phyloP scores from a whole-genome alignment of 2,888 invertebrate genomes.

The Dicranocentrus wangi region DNA sequence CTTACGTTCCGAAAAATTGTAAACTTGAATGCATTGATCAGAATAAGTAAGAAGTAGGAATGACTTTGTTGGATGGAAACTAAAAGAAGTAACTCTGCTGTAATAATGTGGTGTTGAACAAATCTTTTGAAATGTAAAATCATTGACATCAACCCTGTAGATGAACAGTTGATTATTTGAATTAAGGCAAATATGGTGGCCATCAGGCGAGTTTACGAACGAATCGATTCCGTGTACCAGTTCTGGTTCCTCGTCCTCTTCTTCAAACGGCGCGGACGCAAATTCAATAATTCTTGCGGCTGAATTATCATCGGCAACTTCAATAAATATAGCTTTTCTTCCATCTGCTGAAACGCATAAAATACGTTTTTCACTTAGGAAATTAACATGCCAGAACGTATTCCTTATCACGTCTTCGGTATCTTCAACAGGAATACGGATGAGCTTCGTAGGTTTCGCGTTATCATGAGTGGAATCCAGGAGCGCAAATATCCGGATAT shows the following conservation, averaged over 20 bases:
- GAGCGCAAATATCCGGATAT: constrained; percentile 44
- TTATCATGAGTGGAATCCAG: neutral
- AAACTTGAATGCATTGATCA: constrained; percentile 67
- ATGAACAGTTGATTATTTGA: constrained; percentile 38
- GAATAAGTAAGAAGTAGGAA: constrained; percentile 65
- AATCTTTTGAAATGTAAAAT: constrained; percentile 21
- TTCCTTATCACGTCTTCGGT: constrained; percentile 6
- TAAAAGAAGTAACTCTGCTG: constrained; percentile 56
- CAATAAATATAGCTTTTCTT: constrained; percentile 31
- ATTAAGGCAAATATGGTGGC: constrained; percentile 47
- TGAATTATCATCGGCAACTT: constrained; percentile 27
- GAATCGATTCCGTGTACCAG: constrained; percentile 39
- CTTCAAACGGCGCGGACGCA: constrained; percentile 34
- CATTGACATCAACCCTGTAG: constrained; percentile 34
- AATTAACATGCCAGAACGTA: constrained; percentile 56
- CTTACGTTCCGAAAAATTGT: constrained; percentile 56
- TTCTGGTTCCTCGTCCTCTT: constrained; percentile 31
- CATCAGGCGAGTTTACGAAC: constrained; percentile 18
- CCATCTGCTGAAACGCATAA: constrained; percentile 63
- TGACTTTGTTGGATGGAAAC: constrained; percentile 63
- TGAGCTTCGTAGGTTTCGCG: neutral
- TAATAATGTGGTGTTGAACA: constrained; percentile 58
- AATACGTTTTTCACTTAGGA: constrained; percentile 34
- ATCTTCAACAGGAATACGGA: constrained; percentile 22
- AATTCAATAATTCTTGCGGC: constrained; percentile 23